A percentile compares a stretch with the other conserved stretches of the same genome.
Conservation (phyloP, 2,797 vertebrate species). For the Borostomias antarcticus region DNA sequence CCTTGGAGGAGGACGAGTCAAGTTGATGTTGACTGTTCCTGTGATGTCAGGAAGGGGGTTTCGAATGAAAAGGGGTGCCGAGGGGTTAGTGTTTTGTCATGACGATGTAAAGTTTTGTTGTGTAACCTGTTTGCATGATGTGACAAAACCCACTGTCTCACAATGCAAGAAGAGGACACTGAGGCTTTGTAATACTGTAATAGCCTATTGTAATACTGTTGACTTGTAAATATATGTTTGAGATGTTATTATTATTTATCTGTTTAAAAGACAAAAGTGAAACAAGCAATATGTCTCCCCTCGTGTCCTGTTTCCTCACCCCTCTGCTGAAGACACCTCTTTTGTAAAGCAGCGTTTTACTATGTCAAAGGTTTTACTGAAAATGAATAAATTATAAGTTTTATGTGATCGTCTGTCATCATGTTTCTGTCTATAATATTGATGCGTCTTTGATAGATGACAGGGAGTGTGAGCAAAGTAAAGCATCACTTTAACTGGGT, state of each 20-base stretch:
- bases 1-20: slow-evolving; percentile 32
- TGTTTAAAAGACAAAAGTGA: slow-evolving; percentile 72
- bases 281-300: slow-evolving; percentile 70
- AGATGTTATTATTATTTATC: slow-evolving; percentile 93
- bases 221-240: slow-evolving; percentile 88
- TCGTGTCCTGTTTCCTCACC: slow-evolving; percentile 47
- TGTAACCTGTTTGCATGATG: slow-evolving; percentile 84
- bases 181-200: slow-evolving; percentile 70
- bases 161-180: slow-evolving; percentile 51
- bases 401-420: slow-evolving; percentile 60
- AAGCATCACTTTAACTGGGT: too few relatives aligned
- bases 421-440: not conserved
- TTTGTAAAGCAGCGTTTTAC: slow-evolving; percentile 74
- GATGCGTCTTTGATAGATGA: too few relatives aligned
- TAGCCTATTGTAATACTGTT: too few relatives aligned
- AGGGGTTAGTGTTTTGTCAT: slow-evolving; percentile 47
- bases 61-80: slow-evolving; percentile 3
- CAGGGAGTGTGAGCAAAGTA: too few relatives aligned
- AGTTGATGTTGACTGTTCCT: slow-evolving; percentile 9
- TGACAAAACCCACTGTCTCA: slow-evolving; percentile 72
- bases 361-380: slow-evolving; percentile 69
- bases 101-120: slow-evolving; percentile 55
- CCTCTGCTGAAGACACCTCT: slow-evolving; percentile 57
- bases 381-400: slow-evolving; percentile 72
- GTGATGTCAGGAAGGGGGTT: slow-evolving; percentile 2